Evolutionary conservation across 2,113 vertebrate genomes (phyloP), one percentile per base, ranked within the genome.

Genomic region (Lepidothrix coronata): DNA sequence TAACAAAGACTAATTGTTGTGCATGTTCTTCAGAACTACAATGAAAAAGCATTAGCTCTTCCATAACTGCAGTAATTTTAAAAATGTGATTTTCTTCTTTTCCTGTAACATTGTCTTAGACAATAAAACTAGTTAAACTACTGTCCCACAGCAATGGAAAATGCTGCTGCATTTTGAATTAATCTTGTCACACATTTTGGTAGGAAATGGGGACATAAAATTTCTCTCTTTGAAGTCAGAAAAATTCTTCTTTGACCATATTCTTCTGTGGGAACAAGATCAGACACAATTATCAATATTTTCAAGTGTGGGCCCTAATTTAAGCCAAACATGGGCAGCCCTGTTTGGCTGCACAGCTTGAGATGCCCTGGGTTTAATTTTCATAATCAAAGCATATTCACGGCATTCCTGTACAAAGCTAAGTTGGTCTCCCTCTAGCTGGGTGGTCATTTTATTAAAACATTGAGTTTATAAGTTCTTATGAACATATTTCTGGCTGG

Each of bases 361-460:
- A 93, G 54, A 85, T 54, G 58, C 67, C 63, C 80, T 82, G 33
- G 55, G 85, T 67, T 85, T 93, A 77, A 94, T 95, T 90, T 96
- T 94, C 67, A 52, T 88, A 84, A 84, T 88, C 82, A 90, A 93
- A 97, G 72, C 67, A 92, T 92, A 75, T 83, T 88, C 88, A 67
- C 78, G 89, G 55, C 30, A 67, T 74, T 93, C 33, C 27, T 51
- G 28, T 83, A 66, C 71, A 91, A 95, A 95, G 41, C 21, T 66
- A 88, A 85, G 63, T 51, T 2, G 6, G 31, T 33, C 33, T 91
- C 31, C 82, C 46, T 59, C 78, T 85, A 93, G 33, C 39, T 94
- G 78, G 82, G 88, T 95, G 89, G 89, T 66, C 85, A 89, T 66
- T 93, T 94, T 93, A 39, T 85, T 30, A 37, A 88, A 94, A 33